phyloP scores from a whole-genome alignment of 2,113 vertebrate species.

The Dascyllus trimaculatus region DNA sequence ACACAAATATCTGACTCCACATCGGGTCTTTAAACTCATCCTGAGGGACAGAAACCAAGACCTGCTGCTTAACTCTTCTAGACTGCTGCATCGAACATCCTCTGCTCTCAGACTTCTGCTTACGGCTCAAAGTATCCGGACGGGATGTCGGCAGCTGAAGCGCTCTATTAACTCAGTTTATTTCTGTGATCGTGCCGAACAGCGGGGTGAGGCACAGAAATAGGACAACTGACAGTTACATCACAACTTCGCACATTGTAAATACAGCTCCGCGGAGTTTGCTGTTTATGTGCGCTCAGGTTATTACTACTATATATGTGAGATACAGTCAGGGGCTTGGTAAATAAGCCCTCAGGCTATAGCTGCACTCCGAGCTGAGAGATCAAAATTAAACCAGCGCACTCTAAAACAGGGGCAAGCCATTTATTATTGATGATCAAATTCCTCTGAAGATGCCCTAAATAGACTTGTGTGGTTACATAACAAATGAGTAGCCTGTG shows the following conservation, averaged over 20 bases:
- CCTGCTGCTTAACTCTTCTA: background rate
- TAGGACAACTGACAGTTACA: conserved; percentile 31
- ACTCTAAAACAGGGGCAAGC: conserved; percentile 55
- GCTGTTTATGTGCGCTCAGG: background rate
- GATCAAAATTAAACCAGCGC: conserved; percentile 55
- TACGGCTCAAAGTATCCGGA: background rate
- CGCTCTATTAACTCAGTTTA: background rate
- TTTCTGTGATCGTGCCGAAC: background rate
- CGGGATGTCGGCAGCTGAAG: background rate
- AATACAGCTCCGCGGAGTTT: conserved; percentile 4
- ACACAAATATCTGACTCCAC: background rate
- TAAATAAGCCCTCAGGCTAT: conserved; percentile 44
- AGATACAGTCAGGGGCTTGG: conserved; percentile 16
- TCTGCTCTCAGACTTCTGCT: background rate
- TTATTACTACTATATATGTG: background rate
- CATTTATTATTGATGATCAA: conserved; percentile 75
- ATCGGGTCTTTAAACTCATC: background rate
- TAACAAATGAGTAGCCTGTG: conserved; percentile 44
- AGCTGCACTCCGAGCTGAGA: background rate
- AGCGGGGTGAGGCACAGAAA: background rate
- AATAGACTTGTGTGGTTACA: conserved; percentile 56
- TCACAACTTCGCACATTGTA: conserved; percentile 24
- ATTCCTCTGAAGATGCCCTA: conserved; percentile 68
- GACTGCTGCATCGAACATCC: background rate
- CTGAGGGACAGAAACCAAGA: background rate